Conservation (phyloP, 2,888 invertebrate genomes). For the Nomada ruficornis region DNA sequence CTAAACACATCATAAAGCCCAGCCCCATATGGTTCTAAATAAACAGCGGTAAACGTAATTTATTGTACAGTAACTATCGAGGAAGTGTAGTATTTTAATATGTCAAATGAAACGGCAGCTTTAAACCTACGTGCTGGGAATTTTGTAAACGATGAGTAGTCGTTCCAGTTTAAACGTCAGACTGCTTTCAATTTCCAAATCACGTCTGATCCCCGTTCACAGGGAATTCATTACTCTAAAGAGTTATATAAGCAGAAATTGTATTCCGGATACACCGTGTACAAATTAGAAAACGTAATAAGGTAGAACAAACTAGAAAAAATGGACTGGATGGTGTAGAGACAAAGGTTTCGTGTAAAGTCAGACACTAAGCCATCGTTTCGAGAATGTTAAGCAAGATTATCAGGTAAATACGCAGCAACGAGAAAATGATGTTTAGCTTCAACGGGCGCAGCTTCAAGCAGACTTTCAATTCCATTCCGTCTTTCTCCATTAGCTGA, state of each 20-base stretch:
- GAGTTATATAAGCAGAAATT: too few relatives aligned
- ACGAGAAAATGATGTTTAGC: conserved; percentile 20
- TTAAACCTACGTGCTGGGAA: background rate
- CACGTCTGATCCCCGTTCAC: too few relatives aligned
- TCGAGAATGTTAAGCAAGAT: conserved; percentile 8
- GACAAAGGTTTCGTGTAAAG: background rate
- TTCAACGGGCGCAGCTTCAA: conserved; percentile 14
- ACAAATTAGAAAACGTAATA: too few relatives aligned
- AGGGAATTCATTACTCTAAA: too few relatives aligned
- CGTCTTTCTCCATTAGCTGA: conserved; percentile 43
- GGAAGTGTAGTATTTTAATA: background rate
- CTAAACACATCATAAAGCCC: too few relatives aligned
- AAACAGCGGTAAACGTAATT: background rate
- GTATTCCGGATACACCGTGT: too few relatives aligned
- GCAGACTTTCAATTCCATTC: conserved; percentile 31
- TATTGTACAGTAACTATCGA: background rate
- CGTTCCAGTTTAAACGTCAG: too few relatives aligned
- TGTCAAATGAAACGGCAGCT: background rate
- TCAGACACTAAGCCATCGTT: background rate
- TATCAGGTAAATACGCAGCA: conserved; percentile 2
- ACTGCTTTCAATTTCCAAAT: too few relatives aligned
- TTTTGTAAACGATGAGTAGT: too few relatives aligned
- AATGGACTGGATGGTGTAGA: background rate
- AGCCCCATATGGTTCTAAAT: too few relatives aligned
- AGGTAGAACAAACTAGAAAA: too few relatives aligned